Percentiles rank a stretch among this genome's conserved stretches.
Evolutionary conservation across 2,113 vertebrate genomes (phyloP).

Genomic region (Lanius collurio): DNA sequence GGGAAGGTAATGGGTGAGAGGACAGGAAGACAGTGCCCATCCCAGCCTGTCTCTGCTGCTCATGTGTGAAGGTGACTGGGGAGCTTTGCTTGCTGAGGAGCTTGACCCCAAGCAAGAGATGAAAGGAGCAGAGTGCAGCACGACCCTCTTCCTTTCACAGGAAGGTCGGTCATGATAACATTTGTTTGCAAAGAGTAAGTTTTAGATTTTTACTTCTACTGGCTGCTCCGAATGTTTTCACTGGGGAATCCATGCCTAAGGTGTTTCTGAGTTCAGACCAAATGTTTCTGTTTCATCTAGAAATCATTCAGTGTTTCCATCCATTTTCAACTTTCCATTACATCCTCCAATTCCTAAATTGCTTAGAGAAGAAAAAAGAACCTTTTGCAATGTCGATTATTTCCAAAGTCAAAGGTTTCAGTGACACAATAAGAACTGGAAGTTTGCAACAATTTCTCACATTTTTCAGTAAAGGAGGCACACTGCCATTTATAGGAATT

Average conservation of each 20-base stretch:
- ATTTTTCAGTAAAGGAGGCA: neutral
- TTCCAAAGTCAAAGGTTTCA: neutral
- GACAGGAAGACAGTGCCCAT: neutral
- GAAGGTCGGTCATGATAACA: accelerated
- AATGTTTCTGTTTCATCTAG: neutral
- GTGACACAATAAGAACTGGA: neutral
- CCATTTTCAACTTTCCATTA: neutral
- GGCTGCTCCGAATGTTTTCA: neutral
- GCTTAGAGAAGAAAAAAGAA: neutral
- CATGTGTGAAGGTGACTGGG: accelerated
- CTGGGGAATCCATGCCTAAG: neutral
- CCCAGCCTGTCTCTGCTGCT: accelerated
- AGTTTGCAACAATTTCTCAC: neutral
- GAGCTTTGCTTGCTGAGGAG: neutral
- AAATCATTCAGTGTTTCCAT: neutral
- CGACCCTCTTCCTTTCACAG: neutral
- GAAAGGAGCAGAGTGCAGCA: neutral
- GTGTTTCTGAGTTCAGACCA: neutral
- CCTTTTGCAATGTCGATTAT: neutral
- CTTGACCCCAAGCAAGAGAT: neutral
- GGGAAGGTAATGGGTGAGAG: neutral
- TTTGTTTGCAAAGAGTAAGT: neutral
- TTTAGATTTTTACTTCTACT: neutral
- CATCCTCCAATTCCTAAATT: neutral
- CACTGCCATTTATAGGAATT: neutral